Evolutionary conservation across 2,113 vertebrate genomes (phyloP), one percentile per base, ranked within the genome.

Genomic region (Progne subis): DNA sequence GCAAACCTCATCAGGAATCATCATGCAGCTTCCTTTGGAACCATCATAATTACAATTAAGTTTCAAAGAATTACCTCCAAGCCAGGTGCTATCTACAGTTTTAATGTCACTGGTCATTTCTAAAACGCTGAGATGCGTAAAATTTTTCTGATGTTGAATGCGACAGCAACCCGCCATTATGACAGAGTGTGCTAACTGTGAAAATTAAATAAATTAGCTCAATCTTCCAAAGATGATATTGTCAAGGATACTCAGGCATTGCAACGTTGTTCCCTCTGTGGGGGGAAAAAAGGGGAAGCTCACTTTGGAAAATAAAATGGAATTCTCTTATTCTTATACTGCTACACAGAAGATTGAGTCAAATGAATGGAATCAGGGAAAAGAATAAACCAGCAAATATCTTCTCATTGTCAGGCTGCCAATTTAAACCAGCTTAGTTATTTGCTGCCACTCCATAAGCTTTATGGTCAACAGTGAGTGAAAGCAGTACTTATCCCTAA

Each of bases 201-300:
- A 98, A 95, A 98, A 98, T 98, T 88, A 97, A 97, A 98, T 95
- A 93, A 98, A 98, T 98, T 64, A 97, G 97, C 96, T 96, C 91
- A 79, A 44, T 97, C 87, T 95, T 95, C 94, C 96, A 94, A 93
- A 88, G 78, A 86, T 11, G 4, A 74, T 49, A 29, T 39, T 75
- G 70, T 69, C 85, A 64, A 63, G 82, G 53, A 86, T 76, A 75
- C 19, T 67, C 67, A 55, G 16, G 43, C 72, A 82, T 44, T 97
- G 96, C 43, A 86, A 14, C 5, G 41, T 6, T 47, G 77, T 18
- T 90, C 44, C 19, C 46, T 57, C 8, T 1, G 0, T 1, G 14
- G 9, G 8, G 5, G 14, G 3, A 0, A 12, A 17, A 19, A 34
- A 5, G 49, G 12, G 21, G 67, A 67, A 72, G 4, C 7, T 69